phyloP scores from a whole-genome alignment of 1,140 invertebrate genomes.

The Drosophila prosaltans region DNA sequence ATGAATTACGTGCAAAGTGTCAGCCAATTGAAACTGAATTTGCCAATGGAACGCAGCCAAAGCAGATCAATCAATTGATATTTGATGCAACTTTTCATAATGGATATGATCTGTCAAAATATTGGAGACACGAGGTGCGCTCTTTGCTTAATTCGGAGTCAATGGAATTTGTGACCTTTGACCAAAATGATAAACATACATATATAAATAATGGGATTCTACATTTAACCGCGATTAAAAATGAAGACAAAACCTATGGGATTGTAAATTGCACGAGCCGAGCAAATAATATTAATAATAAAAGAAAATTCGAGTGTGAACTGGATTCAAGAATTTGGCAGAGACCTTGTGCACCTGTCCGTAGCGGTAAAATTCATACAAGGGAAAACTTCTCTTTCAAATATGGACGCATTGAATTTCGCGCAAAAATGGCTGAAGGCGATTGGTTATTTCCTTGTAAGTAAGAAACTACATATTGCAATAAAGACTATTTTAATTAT shows the following conservation, averaged over 20 bases:
- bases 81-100: constrained; percentile 3
- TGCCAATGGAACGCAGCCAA: not conserved
- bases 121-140: not conserved
- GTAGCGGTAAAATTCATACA: constrained; percentile 18
- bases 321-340: not conserved
- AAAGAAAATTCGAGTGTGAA: not conserved
- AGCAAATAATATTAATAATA: no score
- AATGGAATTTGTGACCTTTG: not conserved
- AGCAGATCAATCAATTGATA: not conserved
- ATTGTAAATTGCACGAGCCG: not conserved
- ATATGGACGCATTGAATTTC: constrained; percentile 37
- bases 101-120: not conserved
- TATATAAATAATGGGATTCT: not conserved
- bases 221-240: not conserved
- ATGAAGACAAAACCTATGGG: not conserved
- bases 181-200: not conserved
- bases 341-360: not conserved
- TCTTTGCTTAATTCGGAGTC: not conserved
- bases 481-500: no score
- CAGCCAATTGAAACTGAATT: not conserved
- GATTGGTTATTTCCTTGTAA: constrained; percentile 43
- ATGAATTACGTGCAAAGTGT: not conserved
- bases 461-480: not conserved
- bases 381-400: constrained; percentile 19
- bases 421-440: constrained; percentile 25